These are phyloP conservation scores for Xestia sexstrigata DNA, from an alignment of 2,888 invertebrate species.

Conservation along the genomic window DNA sequence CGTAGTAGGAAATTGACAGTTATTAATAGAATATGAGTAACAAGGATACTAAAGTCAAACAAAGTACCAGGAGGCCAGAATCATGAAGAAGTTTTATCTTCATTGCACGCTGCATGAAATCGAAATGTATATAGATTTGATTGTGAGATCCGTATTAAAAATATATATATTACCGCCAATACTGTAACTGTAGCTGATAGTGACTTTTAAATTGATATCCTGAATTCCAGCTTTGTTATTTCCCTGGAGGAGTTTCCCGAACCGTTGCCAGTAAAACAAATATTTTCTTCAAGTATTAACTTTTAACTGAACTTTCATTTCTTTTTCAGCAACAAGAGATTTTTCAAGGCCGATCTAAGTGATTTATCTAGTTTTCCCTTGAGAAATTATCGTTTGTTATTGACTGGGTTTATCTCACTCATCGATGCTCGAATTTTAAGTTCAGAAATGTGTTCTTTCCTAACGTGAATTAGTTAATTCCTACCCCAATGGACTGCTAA, in stretches of 20 bases:
- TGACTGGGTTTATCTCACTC: not conserved
- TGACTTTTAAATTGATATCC: constrained; percentile 10
- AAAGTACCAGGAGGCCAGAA: too few species aligned
- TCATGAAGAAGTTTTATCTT: too few species aligned
- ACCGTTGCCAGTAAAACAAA: constrained; percentile 26
- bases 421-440: not conserved
- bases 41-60: too few species aligned
- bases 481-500: too few species aligned
- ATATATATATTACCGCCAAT: too few species aligned
- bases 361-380: constrained; percentile 24
- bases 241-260: constrained; percentile 26
- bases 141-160: too few species aligned
- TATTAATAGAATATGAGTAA: too few species aligned
- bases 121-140: too few species aligned
- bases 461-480: not conserved
- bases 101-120: too few species aligned
- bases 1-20: too few species aligned
- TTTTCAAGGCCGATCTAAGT: constrained; percentile 21
- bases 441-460: not conserved
- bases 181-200: not conserved
- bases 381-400: constrained; percentile 14
- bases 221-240: constrained; percentile 15
- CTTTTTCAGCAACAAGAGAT: constrained; percentile 11
- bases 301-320: constrained; percentile 10
- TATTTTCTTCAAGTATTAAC: constrained; percentile 25